Percentiles rank a stretch among this genome's conserved stretches.
Conservation (phyloP, 2,797 vertebrate species). For the Vultur gryphus region DNA sequence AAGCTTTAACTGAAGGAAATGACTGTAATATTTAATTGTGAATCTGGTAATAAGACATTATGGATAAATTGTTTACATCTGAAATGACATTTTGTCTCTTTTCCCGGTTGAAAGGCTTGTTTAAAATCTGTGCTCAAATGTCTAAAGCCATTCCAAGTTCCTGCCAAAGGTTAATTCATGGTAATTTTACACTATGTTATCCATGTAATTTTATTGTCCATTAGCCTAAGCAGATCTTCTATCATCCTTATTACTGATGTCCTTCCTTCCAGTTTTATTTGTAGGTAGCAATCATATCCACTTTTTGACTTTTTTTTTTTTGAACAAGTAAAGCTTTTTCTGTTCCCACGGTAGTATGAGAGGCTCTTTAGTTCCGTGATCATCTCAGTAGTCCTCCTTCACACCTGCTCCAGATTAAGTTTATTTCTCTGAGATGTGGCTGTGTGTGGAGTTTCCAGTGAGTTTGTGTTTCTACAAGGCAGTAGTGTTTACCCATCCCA, state of each 20-base stretch:
- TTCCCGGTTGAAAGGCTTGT: neutral
- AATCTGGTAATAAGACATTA: conserved; percentile 27
- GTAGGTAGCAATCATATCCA: neutral
- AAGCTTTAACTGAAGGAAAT: neutral
- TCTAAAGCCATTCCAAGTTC: conserved; percentile 22
- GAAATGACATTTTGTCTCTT: conserved; percentile 26
- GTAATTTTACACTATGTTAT: conserved; percentile 15
- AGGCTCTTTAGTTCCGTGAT: neutral
- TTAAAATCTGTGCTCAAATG: conserved; percentile 20
- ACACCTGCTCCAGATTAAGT: neutral
- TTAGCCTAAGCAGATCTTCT: neutral
- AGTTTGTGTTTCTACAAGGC: neutral
- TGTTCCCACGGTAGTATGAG: neutral
- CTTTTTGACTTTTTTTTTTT: neutral
- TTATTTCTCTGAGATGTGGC: conserved; percentile 1
- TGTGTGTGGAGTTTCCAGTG: neutral
- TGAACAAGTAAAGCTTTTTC: neutral
- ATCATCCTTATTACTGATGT: neutral
- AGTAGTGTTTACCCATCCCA: neutral
- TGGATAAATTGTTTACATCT: conserved; percentile 10
- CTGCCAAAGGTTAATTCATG: conserved; percentile 28
- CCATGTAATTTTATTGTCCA: neutral
- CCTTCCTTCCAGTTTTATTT: neutral
- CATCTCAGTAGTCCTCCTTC: neutral
- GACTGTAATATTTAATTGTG: neutral